Percentiles rank a stretch among this genome's conserved stretches.
Evolutionary conservation across 2,888 invertebrate species (phyloP).

Genomic region (Uloborus plumipes): DNA sequence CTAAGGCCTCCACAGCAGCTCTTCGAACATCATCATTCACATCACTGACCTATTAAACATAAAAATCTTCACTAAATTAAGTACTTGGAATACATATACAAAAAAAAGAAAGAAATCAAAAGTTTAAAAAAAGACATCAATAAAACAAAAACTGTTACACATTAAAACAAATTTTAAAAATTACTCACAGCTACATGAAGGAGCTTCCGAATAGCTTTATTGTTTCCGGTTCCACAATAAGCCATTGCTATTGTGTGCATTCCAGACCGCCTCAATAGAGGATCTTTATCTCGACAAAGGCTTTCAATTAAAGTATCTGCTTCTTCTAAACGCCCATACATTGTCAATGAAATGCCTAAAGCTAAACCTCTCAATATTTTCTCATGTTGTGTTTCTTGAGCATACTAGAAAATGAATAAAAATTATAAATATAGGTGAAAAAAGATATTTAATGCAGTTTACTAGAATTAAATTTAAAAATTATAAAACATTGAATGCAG

Average conservation of each 20-base stretch:
- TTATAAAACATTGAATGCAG: no score
- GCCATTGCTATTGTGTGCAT: slow-evolving; percentile 99
- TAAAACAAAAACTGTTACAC: no score
- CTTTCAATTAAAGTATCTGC: slow-evolving; percentile 94
- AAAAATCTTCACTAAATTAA: neutral
- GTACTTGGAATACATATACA: neutral
- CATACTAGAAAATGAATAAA: slow-evolving; percentile 76
- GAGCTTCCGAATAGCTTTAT: slow-evolving; percentile 92
- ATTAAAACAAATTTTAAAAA: no score
- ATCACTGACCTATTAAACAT: slow-evolving; percentile 81
- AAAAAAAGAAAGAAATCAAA: neutral
- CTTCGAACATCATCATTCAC: slow-evolving; percentile 99
- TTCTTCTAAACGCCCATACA: slow-evolving; percentile 97
- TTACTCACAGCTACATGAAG: slow-evolving; percentile 91
- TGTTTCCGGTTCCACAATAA: slow-evolving; percentile 97
- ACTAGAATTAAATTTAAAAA: no score
- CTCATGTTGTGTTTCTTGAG: slow-evolving; percentile 97
- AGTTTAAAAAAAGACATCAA: no score
- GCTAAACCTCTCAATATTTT: slow-evolving; percentile 97
- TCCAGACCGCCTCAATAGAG: slow-evolving; percentile 92
- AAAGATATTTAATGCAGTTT: no score
- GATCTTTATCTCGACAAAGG: slow-evolving; percentile 87
- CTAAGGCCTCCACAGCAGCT: slow-evolving; percentile 98
- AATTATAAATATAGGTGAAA: neutral
- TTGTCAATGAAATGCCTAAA: slow-evolving; percentile 94